Conservation (phyloP, 1,140 invertebrate species). For the Drosophila nigrodunni region DNA sequence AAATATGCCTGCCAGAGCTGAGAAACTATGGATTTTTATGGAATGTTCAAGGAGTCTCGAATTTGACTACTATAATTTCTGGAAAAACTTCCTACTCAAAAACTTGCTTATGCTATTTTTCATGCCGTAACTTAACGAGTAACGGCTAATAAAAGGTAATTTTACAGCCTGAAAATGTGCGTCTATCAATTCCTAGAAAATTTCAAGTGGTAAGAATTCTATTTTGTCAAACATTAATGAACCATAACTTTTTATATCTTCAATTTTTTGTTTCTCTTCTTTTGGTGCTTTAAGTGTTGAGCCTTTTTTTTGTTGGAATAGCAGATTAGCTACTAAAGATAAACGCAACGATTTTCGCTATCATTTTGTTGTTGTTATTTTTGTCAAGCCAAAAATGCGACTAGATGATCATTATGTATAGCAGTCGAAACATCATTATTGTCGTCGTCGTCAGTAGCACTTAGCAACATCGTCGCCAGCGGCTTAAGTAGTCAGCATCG, state of each 20-base stretch:
- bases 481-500: constrained; percentile 73
- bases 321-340: constrained; percentile 6
- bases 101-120: too few relatives aligned
- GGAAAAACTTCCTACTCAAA: too few relatives aligned
- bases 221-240: too few relatives aligned
- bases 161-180: too few relatives aligned
- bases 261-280: neutral
- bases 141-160: too few relatives aligned
- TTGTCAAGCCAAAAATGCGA: constrained; percentile 23
- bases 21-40: neutral
- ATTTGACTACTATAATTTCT: too few relatives aligned
- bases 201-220: too few relatives aligned
- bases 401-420: constrained; percentile 40
- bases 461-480: constrained; percentile 71
- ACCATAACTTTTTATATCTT: too few relatives aligned
- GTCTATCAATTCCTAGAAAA: too few relatives aligned
- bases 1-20: too few relatives aligned
- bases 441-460: constrained; percentile 42
- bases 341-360: constrained; percentile 22
- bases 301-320: neutral
- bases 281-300: neutral
- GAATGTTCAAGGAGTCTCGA: too few relatives aligned
- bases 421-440: constrained; percentile 20
- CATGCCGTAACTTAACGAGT: too few relatives aligned
- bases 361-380: constrained; percentile 1